These are phyloP conservation scores for Lasioglossum vierecki DNA, from an alignment of 2,888 invertebrate species.

Conservation along the genomic window DNA sequence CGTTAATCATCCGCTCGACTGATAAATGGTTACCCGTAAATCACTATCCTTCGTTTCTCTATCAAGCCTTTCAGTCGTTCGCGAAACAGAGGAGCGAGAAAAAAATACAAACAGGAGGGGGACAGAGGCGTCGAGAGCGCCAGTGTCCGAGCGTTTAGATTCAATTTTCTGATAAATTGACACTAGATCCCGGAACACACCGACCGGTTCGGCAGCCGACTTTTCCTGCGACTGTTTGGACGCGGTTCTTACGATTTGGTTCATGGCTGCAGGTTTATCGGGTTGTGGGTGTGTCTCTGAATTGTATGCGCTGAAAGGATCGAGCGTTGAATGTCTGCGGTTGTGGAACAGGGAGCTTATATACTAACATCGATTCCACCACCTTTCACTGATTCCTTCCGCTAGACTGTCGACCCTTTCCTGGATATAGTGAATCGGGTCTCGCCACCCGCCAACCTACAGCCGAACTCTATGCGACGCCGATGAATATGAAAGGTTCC, in stretches of 20 bases:
- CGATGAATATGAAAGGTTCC: conserved; percentile 60
- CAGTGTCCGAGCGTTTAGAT: neutral
- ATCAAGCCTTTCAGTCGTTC: neutral
- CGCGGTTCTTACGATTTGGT: conserved; percentile 74
- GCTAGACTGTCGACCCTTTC: conserved; percentile 73
- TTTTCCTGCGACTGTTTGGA: neutral
- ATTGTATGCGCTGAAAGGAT: conserved; percentile 46
- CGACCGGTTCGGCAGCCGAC: neutral
- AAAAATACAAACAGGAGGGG: neutral
- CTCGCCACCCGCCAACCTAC: conserved; percentile 33
- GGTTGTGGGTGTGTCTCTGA: conserved; percentile 39
- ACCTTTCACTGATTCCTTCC: conserved; percentile 79
- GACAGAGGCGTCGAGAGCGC: neutral
- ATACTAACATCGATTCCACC: conserved; percentile 80
- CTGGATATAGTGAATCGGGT: conserved; percentile 43
- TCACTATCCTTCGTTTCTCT: conserved; percentile 15
- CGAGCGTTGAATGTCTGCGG: conserved; percentile 76
- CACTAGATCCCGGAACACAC: neutral
- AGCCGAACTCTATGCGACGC: conserved; percentile 26
- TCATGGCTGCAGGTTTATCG: conserved; percentile 68
- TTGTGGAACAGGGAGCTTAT: conserved; percentile 76
- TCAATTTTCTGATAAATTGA: conserved; percentile 17
- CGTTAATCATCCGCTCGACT: neutral
- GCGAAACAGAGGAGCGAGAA: neutral
- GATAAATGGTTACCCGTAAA: conserved; percentile 1